Evolutionary conservation across 2,797 vertebrate genomes (phyloP).

Genomic region (Clarias fuscus): DNA sequence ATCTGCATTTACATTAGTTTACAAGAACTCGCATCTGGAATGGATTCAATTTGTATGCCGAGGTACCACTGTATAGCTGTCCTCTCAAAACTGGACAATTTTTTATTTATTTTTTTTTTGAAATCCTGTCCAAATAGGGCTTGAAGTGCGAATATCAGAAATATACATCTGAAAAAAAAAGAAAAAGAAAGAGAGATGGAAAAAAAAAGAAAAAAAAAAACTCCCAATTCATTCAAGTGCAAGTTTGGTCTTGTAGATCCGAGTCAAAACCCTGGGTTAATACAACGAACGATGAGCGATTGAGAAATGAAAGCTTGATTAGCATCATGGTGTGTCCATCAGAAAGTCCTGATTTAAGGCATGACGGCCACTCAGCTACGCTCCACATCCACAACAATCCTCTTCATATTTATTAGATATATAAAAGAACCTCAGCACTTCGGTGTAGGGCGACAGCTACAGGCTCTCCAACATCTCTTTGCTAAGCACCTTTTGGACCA

Average conservation of each 20-base stretch:
- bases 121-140: constrained; percentile 17
- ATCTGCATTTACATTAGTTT: too few species aligned
- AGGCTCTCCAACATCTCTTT: constrained; percentile 46
- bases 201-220: not conserved
- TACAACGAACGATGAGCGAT: constrained; percentile 17
- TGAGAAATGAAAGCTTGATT: not conserved
- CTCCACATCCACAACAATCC: constrained; percentile 39
- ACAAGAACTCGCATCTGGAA: too few species aligned
- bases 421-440: constrained; percentile 67
- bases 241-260: not conserved
- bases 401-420: constrained; percentile 39
- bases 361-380: constrained; percentile 34
- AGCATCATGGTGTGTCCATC: constrained; percentile 27
- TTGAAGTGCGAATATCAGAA: not conserved
- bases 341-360: constrained; percentile 49
- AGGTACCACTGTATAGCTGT: not conserved
- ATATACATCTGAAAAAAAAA: not conserved
- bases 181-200: not conserved
- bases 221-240: constrained; percentile 13
- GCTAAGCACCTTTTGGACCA: constrained; percentile 51
- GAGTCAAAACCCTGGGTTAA: constrained; percentile 1
- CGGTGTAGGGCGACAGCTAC: constrained; percentile 62
- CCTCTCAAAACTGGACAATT: not conserved
- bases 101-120: too few species aligned
- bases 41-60: too few species aligned